These are phyloP conservation scores for Podarcis siculus DNA, from an alignment of 2,797 vertebrate species.

Conservation along the genomic window DNA sequence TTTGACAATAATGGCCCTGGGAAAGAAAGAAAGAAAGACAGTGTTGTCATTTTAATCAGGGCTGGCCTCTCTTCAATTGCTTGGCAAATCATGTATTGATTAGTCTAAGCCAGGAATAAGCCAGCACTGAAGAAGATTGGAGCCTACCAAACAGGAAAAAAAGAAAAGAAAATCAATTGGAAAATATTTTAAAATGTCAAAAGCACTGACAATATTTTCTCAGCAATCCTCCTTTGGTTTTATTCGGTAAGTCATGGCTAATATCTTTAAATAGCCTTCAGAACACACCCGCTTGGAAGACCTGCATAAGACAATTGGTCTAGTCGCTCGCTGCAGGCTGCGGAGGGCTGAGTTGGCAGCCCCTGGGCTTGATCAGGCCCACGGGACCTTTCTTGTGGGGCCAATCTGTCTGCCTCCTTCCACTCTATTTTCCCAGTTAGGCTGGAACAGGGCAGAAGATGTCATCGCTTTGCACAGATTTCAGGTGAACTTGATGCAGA, in stretches of 20 bases:
- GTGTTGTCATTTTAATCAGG: conserved; percentile 79
- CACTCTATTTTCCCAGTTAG: neutral
- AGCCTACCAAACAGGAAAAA: conserved; percentile 53
- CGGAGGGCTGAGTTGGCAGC: neutral
- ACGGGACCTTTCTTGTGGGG: neutral
- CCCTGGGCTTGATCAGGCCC: neutral
- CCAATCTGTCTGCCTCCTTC: neutral
- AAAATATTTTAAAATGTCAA: conserved; percentile 81
- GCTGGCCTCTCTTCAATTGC: conserved; percentile 74
- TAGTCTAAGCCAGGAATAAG: conserved; percentile 68
- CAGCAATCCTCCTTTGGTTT: conserved; percentile 76
- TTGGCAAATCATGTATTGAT: conserved; percentile 80
- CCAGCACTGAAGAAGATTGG: conserved; percentile 72
- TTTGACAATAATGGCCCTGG: conserved; percentile 73
- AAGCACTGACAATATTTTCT: conserved; percentile 75
- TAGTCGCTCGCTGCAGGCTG: conserved; percentile 26
- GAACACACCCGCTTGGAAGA: conserved; percentile 57
- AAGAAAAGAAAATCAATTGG: conserved; percentile 73
- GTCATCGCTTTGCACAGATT: neutral
- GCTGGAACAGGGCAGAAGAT: neutral
- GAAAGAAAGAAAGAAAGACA: conserved; percentile 41
- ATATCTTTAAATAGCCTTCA: conserved; percentile 61
- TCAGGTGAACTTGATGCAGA: neutral
- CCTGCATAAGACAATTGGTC: conserved; percentile 47
- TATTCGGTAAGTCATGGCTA: conserved; percentile 62